These are phyloP conservation scores for Sebastes dallii DNA, from an alignment of 2,797 vertebrate species.

Conservation along the genomic window DNA sequence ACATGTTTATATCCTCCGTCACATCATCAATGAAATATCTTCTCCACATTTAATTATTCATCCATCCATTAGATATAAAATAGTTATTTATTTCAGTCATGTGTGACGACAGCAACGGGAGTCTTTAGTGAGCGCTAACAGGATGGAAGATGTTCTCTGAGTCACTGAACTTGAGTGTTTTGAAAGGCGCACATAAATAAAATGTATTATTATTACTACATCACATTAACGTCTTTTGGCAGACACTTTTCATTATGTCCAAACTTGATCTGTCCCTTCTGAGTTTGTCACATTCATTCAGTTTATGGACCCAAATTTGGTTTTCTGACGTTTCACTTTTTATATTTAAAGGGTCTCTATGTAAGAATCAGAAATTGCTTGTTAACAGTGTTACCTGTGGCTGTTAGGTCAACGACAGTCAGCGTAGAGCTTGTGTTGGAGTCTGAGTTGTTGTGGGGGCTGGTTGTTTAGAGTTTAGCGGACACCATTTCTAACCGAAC, in stretches of 20 bases:
- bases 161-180: not conserved
- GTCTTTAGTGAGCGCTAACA: not conserved
- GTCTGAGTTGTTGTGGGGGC: too few relatives aligned
- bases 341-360: not conserved
- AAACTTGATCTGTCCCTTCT: not conserved
- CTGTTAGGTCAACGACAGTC: too few relatives aligned
- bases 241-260: not conserved
- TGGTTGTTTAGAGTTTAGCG: too few relatives aligned
- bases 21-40: not conserved
- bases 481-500: too few relatives aligned
- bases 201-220: not conserved
- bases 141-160: not conserved
- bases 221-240: not conserved
- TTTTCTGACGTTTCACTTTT: not conserved
- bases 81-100: not conserved
- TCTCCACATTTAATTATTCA: not conserved
- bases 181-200: too few relatives aligned
- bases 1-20: not conserved
- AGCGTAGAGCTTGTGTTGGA: too few relatives aligned
- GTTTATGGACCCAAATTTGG: not conserved
- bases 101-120: not conserved
- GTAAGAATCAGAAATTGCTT: not conserved
- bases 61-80: not conserved
- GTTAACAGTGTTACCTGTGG: not conserved
- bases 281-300: not conserved